Evolutionary conservation across 2,797 vertebrate species (phyloP).

Genomic region (Periparus ater): DNA sequence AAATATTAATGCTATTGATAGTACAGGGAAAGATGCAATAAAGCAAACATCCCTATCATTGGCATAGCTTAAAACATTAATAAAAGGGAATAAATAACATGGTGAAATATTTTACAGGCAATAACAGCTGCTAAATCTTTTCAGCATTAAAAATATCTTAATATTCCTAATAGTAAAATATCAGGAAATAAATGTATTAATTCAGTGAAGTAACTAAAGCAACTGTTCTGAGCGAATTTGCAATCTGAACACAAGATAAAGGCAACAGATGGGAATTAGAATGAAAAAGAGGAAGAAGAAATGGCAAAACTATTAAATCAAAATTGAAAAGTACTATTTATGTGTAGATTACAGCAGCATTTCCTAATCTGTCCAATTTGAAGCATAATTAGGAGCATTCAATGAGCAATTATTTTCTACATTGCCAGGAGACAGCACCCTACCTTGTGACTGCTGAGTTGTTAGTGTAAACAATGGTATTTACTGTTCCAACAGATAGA

Average conservation of each 20-base stretch:
- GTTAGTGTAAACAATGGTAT: neutral
- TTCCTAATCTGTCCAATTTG: conserved; percentile 12
- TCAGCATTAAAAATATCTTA: neutral
- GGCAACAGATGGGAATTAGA: neutral
- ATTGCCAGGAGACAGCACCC: conserved; percentile 14
- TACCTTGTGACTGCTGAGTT: conserved; percentile 11
- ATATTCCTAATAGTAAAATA: neutral
- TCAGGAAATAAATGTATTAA: neutral
- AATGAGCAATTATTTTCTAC: conserved; percentile 7
- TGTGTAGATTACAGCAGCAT: neutral
- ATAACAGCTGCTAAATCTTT: neutral
- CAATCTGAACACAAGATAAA: neutral
- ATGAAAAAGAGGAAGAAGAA: neutral
- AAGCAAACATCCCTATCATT: neutral
- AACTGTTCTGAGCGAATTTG: neutral
- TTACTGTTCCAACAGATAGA: neutral
- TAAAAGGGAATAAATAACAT: neutral
- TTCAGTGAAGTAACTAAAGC: neutral
- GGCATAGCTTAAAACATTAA: neutral
- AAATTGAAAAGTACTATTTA: conserved; percentile 31
- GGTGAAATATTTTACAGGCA: neutral
- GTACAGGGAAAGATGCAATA: neutral
- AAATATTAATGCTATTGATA: neutral
- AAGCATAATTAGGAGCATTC: neutral
- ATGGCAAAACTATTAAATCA: conserved; percentile 14